phyloP scores from a whole-genome alignment of 2,797 vertebrate species.

The Emydoidea blandingii region DNA sequence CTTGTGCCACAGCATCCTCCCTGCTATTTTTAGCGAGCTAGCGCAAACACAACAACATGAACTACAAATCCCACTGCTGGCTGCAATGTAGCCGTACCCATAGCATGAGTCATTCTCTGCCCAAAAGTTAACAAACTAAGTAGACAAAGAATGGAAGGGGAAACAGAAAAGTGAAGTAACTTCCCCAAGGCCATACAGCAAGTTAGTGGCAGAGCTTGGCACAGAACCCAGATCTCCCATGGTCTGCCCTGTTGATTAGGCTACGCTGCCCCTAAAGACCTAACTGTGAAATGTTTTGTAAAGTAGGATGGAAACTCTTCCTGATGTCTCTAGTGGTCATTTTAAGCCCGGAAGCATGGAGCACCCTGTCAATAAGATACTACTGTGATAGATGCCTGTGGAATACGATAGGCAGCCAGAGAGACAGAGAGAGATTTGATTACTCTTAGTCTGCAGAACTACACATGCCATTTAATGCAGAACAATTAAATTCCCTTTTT shows the following conservation, averaged over 20 bases:
- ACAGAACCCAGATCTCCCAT: neutral
- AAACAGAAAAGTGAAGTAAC: fast-evolving
- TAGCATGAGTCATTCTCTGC: neutral
- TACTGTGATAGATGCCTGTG: conserved; percentile 15
- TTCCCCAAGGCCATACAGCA: neutral
- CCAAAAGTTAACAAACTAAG: neutral
- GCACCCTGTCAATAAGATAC: neutral
- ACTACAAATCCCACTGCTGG: neutral
- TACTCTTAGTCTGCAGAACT: conserved; percentile 39
- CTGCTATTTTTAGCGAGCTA: neutral
- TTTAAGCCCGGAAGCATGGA: conserved; percentile 18
- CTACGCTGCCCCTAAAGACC: neutral
- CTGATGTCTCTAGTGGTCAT: conserved; percentile 39
- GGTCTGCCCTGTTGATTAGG: conserved; percentile 46
- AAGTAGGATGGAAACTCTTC: neutral
- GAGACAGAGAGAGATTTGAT: neutral
- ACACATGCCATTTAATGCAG: conserved; percentile 37
- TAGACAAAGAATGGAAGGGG: fast-evolving
- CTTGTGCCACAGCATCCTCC: neutral
- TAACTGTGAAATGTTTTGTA: neutral
- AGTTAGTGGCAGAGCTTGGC: neutral
- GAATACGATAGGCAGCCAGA: conserved; percentile 5
- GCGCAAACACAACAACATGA: neutral
- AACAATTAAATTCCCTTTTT: conserved; percentile 34
- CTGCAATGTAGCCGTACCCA: neutral